Conservation (phyloP, 2,113 vertebrate species). For the Gymnorhina tibicen region DNA sequence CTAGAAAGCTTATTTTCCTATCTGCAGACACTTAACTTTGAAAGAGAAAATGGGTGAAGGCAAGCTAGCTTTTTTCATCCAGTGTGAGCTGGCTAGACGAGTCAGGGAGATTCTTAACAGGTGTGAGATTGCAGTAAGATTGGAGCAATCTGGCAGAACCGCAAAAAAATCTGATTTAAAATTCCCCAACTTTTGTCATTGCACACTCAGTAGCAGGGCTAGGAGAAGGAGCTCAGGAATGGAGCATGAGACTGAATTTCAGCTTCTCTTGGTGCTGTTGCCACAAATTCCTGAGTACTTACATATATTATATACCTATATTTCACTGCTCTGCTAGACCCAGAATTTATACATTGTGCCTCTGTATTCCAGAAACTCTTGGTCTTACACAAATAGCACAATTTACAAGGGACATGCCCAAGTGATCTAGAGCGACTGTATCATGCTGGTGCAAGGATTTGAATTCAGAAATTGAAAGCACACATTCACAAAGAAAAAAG, state of each 20-base stretch:
- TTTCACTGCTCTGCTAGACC: not conserved
- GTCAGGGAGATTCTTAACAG: not conserved
- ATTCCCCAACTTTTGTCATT: not conserved
- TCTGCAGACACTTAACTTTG: not conserved
- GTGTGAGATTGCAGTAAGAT: not conserved
- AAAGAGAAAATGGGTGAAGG: not conserved
- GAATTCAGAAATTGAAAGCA: not conserved
- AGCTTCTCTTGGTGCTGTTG: not conserved
- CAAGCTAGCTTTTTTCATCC: not conserved
- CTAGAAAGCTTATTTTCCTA: not conserved
- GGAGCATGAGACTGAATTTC: not conserved
- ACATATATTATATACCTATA: not conserved
- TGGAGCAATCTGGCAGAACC: not conserved
- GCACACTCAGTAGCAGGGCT: not conserved
- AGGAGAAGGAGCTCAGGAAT: not conserved
- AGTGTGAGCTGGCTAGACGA: not conserved
- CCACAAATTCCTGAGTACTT: not conserved
- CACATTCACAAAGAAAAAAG: not conserved
- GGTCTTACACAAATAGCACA: not conserved
- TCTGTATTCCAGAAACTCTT: not conserved
- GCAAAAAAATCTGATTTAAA: not conserved
- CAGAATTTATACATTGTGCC: not conserved
- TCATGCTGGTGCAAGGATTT: not conserved
- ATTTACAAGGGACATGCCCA: not conserved
- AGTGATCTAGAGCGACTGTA: not conserved